Base-by-base conservation (phyloP, 2,888 invertebrate genomes). In the Lithophane leautieri region DNA sequence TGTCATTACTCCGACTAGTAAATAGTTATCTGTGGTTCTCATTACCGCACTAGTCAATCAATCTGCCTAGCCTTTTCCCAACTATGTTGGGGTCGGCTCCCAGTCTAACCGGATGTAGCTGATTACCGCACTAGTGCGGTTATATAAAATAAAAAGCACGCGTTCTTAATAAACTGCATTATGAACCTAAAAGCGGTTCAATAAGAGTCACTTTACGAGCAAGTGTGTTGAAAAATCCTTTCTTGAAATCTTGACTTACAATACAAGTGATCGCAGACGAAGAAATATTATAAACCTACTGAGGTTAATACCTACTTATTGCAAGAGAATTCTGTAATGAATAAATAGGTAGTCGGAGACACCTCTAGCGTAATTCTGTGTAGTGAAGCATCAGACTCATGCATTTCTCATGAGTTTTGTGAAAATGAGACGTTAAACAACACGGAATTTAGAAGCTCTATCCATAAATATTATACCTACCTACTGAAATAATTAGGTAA, bases 371-470 rank as follows among this genome's bases (percentile, higher is more conserved):
- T 9, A 63, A 42, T 16, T 25, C 9, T 11, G 16, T n/a, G 16
- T n/a, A n/a, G n/a, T n/a, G 9, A n/a, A 62, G 16, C 62, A 63
- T 63, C 62, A 42, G n/a, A 42, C n/a, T 9, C n/a, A 1, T 60
- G 22, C n/a, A 63, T 63, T 63, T 62, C 42, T 42, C 9, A 42
- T n/a, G 16, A 42, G 16, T 62, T 62, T 62, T 62, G 40, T n/a
- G 16, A 58, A 40, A 61, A 61, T 22, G 4, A 22, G 7, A 61
- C 62, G 16, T 62, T 42, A 9, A n/a, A 62, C 16, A 61, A 42
- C n/a, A 62, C 42, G 4, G 4, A 42, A 42, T 9, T 42, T n/a
- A n/a, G 16, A 62, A 40, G 8, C 40, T 62, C 1, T 62, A n/a
- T n/a, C 42, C 12, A 4, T 62, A 40, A 14, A 40, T 62, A 62